phyloP scores from a whole-genome alignment of 2,797 vertebrate species.

The Oryzias dopingdopingensis region DNA sequence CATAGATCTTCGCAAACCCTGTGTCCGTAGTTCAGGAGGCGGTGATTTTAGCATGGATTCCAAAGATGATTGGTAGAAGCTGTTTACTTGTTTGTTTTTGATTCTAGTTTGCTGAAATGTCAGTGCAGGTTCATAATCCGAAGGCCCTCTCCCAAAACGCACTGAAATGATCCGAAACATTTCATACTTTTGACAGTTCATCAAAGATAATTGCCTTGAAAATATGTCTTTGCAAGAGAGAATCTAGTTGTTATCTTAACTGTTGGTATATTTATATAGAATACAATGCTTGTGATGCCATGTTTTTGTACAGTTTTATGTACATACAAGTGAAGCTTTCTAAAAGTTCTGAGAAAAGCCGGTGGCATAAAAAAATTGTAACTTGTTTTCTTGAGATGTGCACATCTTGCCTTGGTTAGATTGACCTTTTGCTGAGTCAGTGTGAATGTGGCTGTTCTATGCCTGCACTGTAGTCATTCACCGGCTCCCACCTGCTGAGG shows the following conservation, averaged over 20 bases:
- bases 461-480: conserved; percentile 88
- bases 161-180: conserved; percentile 71
- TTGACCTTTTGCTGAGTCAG: conserved; percentile 89
- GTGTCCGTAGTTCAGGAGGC: conserved; percentile 65
- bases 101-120: conserved; percentile 68
- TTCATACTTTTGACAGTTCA: conserved; percentile 73
- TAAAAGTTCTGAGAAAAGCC: conserved; percentile 91
- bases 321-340: conserved; percentile 99
- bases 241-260: conserved; percentile 85
- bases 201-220: conserved; percentile 83
- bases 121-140: conserved; percentile 72
- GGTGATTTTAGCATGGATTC: conserved; percentile 82
- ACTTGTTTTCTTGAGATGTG: conserved; percentile 93
- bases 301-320: conserved; percentile 99
- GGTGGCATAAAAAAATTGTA: conserved; percentile 91
- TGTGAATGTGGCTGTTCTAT: conserved; percentile 91
- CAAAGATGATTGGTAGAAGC: conserved; percentile 85
- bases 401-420: conserved; percentile 87
- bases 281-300: conserved; percentile 96
- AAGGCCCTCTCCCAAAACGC: conserved; percentile 57
- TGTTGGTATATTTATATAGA: conserved; percentile 97
- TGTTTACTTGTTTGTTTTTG: conserved; percentile 76
- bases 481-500: conserved; percentile 82
- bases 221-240: conserved; percentile 83
- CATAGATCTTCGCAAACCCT: conserved; percentile 76